Percentiles rank a stretch among this genome's conserved stretches.
phyloP scores from a whole-genome alignment of 2,113 vertebrate genomes.

The Oxyura jamaicensis region DNA sequence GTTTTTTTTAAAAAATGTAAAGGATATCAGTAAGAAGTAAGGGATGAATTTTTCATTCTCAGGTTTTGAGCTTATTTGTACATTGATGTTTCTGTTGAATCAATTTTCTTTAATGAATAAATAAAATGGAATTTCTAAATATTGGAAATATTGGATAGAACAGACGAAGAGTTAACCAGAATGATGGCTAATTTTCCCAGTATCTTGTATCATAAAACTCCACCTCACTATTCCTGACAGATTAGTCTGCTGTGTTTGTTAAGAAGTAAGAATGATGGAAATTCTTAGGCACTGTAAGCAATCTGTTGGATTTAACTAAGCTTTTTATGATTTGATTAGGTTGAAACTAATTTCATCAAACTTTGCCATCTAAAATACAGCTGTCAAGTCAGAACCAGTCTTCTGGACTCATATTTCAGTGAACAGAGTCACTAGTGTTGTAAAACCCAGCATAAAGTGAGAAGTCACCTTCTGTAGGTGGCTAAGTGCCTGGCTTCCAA shows the following conservation, averaged over 20 bases:
- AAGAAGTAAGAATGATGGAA: background rate
- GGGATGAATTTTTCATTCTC: constrained; percentile 43
- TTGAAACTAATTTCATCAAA: background rate
- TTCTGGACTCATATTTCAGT: background rate
- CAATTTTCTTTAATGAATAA: constrained; percentile 56
- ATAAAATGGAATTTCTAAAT: constrained; percentile 46
- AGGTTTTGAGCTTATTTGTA: constrained; percentile 68
- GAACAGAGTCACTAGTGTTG: background rate
- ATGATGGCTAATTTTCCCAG: constrained; percentile 23
- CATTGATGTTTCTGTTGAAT: constrained; percentile 41
- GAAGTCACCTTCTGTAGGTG: background rate
- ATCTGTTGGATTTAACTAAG: background rate
- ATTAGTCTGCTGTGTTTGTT: background rate
- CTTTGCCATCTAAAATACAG: background rate
- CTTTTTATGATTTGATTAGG: background rate
- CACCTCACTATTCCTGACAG: background rate
- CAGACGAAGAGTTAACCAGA: constrained; percentile 19
- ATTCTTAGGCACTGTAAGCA: background rate
- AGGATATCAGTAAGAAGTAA: constrained; percentile 37
- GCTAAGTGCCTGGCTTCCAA: background rate
- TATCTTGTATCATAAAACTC: background rate
- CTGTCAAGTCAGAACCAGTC: background rate
- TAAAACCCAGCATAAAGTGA: background rate
- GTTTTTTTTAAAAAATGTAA: constrained; percentile 62
- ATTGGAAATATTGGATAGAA: constrained; percentile 37